These are phyloP conservation scores for Microdon myrmicae DNA, from an alignment of 2,888 invertebrate species.

Conservation along the genomic window DNA sequence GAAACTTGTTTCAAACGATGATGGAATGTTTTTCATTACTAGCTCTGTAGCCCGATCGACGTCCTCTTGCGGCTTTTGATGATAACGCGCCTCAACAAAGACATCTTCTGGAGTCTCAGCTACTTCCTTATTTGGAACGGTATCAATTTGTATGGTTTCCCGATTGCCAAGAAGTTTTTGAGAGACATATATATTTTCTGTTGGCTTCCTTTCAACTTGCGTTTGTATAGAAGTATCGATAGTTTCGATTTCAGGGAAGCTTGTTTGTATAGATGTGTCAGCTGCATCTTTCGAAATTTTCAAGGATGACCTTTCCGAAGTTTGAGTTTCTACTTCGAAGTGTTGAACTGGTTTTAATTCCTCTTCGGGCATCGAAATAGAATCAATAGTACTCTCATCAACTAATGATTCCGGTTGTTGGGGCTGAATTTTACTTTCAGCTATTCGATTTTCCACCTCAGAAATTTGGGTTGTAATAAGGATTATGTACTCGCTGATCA, in stretches of 20 bases:
- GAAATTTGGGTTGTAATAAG: slow-evolving; percentile 73
- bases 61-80: slow-evolving; percentile 68
- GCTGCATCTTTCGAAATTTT: slow-evolving; percentile 67
- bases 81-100: slow-evolving; percentile 79
- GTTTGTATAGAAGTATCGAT: slow-evolving; percentile 64
- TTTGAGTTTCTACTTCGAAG: slow-evolving; percentile 74
- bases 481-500: slow-evolving; percentile 73
- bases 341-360: slow-evolving; percentile 66
- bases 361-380: slow-evolving; percentile 79
- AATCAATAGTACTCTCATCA: slow-evolving; percentile 71
- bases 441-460: slow-evolving; percentile 64
- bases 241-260: slow-evolving; percentile 65
- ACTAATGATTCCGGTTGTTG: slow-evolving; percentile 60
- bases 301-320: slow-evolving; percentile 71
- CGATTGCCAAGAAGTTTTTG: slow-evolving; percentile 74
- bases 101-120: slow-evolving; percentile 72
- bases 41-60: slow-evolving; percentile 73
- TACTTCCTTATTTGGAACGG: slow-evolving; percentile 70
- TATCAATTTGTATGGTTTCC: slow-evolving; percentile 79
- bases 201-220: slow-evolving; percentile 66
- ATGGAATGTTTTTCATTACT: slow-evolving; percentile 77
- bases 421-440: slow-evolving; percentile 57
- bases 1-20: slow-evolving; percentile 83
- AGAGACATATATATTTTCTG: slow-evolving; percentile 75
- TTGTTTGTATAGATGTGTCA: slow-evolving; percentile 75